Evolutionary conservation across 2,797 vertebrate genomes (phyloP).

Genomic region (Sebastes diaconus): DNA sequence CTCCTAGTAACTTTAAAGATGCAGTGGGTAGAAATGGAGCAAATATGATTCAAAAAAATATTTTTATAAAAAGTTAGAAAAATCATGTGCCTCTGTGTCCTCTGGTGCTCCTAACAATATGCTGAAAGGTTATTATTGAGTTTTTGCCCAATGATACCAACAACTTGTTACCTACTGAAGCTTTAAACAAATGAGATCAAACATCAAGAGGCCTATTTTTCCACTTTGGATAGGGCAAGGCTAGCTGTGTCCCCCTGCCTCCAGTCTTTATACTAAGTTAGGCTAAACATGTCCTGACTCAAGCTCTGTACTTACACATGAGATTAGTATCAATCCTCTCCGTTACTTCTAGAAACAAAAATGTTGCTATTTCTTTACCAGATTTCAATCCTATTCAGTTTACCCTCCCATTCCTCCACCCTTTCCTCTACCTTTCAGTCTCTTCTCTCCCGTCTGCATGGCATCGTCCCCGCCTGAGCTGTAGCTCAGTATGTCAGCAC

Average conservation of each 20-base stretch:
- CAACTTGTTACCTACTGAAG: no score
- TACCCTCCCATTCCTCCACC: not conserved
- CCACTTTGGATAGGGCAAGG: not conserved
- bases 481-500: constrained; percentile 22
- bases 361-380: not conserved
- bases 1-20: no score
- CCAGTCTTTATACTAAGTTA: not conserved
- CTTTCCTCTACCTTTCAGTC: not conserved
- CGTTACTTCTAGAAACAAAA: not conserved
- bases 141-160: no score
- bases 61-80: no score
- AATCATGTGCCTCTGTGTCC: no score
- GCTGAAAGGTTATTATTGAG: no score
- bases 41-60: no score
- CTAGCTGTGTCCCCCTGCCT: not conserved
- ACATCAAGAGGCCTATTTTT: not conserved
- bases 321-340: not conserved
- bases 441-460: not conserved
- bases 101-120: no score
- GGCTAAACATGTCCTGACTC: not conserved
- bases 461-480: not conserved
- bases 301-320: no score
- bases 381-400: not conserved
- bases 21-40: no score
- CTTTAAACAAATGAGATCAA: not conserved